phyloP scores from a whole-genome alignment of 2,797 vertebrate genomes.

The Takifugu rubripes region DNA sequence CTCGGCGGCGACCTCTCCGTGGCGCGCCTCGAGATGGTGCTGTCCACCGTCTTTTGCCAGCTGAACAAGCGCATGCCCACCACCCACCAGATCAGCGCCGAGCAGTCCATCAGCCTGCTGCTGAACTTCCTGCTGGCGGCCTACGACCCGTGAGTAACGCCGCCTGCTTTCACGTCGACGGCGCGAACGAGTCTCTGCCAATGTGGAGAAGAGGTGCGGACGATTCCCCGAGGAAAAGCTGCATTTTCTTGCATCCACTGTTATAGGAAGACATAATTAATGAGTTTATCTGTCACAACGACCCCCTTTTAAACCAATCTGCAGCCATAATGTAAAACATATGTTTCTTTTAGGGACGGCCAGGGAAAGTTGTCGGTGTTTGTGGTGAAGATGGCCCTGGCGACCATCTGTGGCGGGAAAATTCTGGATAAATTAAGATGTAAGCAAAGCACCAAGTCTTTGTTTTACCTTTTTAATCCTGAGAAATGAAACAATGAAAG shows the following conservation, averaged over 20 bases:
- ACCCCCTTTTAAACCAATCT: slow-evolving; percentile 14
- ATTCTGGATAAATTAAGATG: slow-evolving; percentile 99
- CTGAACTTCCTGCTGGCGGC: slow-evolving; percentile 96
- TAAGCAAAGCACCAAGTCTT: slow-evolving; percentile 73
- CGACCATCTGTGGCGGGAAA: slow-evolving; percentile 94
- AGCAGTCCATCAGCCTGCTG: slow-evolving; percentile 91
- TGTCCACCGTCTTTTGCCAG: slow-evolving; percentile 95
- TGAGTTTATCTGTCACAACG: background rate
- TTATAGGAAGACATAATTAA: slow-evolving; percentile 4
- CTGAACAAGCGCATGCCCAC: slow-evolving; percentile 98
- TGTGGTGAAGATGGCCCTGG: slow-evolving; percentile 91
- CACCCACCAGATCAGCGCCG: slow-evolving; percentile 94
- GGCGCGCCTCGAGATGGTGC: slow-evolving; percentile 89
- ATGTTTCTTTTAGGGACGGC: slow-evolving; percentile 82
- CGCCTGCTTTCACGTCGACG: slow-evolving; percentile 12
- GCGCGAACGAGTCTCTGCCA: slow-evolving; percentile 26
- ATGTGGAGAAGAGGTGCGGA: slow-evolving; percentile 18
- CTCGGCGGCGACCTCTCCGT: slow-evolving; percentile 86
- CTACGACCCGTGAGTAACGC: slow-evolving; percentile 89
- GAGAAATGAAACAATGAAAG: slow-evolving; percentile 27
- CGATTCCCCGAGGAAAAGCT: background rate
- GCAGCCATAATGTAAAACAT: slow-evolving; percentile 14
- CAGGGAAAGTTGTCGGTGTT: slow-evolving; percentile 92
- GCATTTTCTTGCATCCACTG: slow-evolving; percentile 3
- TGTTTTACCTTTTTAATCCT: slow-evolving; percentile 28